A percentile compares a stretch with the other conserved stretches of the same genome.
phyloP scores from a whole-genome alignment of 1,140 invertebrate species.

The Fragariocoptes setiger region DNA sequence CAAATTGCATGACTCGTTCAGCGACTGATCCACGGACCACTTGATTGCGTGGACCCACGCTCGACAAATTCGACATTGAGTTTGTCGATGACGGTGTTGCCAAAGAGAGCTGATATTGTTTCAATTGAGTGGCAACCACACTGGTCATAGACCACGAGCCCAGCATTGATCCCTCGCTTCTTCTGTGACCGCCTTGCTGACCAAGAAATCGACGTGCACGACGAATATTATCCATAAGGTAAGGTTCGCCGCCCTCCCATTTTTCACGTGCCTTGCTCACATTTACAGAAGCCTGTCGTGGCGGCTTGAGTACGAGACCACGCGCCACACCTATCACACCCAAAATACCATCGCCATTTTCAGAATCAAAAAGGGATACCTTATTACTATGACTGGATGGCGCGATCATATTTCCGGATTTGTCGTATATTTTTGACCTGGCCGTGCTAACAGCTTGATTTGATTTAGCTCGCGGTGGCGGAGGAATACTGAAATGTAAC shows the following conservation, averaged over 20 bases:
- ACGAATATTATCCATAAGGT: no score
- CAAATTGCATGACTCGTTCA: constrained; percentile 60
- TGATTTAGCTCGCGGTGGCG: neutral
- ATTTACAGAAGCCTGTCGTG: constrained; percentile 11
- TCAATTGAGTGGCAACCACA: constrained; percentile 1
- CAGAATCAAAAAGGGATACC: neutral
- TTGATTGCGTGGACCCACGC: constrained; percentile 29
- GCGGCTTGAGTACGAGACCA: constrained; percentile 1
- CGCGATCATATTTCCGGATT: neutral
- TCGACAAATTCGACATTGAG: constrained; percentile 31
- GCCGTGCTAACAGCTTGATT: neutral
- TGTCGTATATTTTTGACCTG: neutral
- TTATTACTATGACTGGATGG: neutral
- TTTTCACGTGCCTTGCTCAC: constrained; percentile 11
- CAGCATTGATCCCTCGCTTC: no score
- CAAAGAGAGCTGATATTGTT: constrained; percentile 1
- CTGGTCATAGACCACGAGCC: constrained; percentile 8
- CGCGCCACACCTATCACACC: neutral
- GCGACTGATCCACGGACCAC: constrained; percentile 40
- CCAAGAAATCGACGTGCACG: no score
- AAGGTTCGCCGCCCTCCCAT: constrained; percentile 4
- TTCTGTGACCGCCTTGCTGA: no score
- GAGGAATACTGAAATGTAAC: neutral
- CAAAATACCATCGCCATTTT: neutral
- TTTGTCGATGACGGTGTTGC: constrained; percentile 15